phyloP scores from a whole-genome alignment of 2,797 vertebrate genomes.

The Neopelma chrysocephalum region DNA sequence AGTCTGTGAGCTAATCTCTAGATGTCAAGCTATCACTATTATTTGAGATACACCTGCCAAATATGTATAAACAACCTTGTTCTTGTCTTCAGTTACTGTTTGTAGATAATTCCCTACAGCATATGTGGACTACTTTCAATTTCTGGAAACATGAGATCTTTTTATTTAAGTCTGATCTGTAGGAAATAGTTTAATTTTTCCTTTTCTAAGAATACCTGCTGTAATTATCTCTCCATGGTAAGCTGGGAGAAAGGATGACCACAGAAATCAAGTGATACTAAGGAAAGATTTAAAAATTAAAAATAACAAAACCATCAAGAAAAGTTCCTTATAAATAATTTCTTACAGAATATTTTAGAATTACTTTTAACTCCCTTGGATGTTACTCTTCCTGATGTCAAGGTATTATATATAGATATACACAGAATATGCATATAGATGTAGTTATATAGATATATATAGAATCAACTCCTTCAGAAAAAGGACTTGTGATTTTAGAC shows the following conservation, averaged over 20 bases:
- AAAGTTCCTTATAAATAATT: not conserved
- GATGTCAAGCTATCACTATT: not conserved
- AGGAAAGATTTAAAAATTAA: not conserved
- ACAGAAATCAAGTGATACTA: not conserved
- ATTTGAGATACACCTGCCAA: not conserved
- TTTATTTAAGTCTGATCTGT: not conserved
- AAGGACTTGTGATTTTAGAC: not conserved
- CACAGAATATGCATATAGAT: too few species aligned
- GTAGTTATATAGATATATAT: not conserved
- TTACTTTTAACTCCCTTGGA: constrained; percentile 21
- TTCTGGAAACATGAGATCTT: not conserved
- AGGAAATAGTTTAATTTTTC: constrained; percentile 7
- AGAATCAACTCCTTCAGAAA: not conserved
- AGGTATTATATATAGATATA: not conserved
- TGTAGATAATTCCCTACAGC: not conserved
- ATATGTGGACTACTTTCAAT: not conserved
- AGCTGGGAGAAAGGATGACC: not conserved
- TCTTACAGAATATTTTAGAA: constrained; percentile 4
- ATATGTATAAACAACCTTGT: not conserved
- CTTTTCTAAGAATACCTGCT: not conserved
- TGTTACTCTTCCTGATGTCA: not conserved
- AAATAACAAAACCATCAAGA: not conserved
- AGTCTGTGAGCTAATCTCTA: not conserved
- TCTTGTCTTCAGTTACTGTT: not conserved
- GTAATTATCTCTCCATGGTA: not conserved